These are phyloP conservation scores for Nanorana parkeri DNA, from an alignment of 2,113 vertebrate species.

Conservation along the genomic window DNA sequence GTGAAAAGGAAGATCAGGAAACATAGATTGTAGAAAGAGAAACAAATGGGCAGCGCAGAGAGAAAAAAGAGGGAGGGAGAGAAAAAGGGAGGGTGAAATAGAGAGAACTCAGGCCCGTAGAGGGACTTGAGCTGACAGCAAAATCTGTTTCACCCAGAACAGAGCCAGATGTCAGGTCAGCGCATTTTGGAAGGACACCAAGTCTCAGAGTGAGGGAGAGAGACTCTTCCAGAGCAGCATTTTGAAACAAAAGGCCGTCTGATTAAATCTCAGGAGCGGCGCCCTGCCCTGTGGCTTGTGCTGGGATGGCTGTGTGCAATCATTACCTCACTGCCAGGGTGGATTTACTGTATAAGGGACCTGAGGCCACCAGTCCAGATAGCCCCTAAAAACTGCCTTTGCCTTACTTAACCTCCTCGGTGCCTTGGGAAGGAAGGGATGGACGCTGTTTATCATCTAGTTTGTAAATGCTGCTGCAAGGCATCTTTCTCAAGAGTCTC, in stretches of 20 bases:
- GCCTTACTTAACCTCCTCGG: conserved; percentile 34
- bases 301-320: conserved; percentile 43
- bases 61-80: conserved; percentile 4
- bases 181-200: conserved; percentile 56
- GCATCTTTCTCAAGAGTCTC: too few relatives aligned
- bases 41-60: conserved; percentile 3
- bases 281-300: conserved; percentile 50
- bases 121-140: conserved; percentile 54
- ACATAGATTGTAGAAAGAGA: conserved; percentile 2
- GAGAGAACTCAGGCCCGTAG: conserved; percentile 38
- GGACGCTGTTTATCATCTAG: too few relatives aligned
- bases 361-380: background rate
- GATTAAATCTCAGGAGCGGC: conserved; percentile 52
- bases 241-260: conserved; percentile 53
- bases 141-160: conserved; percentile 58
- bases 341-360: conserved; percentile 35
- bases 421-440: background rate
- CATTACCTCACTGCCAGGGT: conserved; percentile 47
- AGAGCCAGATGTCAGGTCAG: conserved; percentile 53
- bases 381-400: background rate
- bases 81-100: conserved; percentile 1
- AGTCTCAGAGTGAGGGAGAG: conserved; percentile 53
- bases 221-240: conserved; percentile 46
- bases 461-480: too few relatives aligned
- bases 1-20: conserved; percentile 2